A percentile compares a stretch with the other conserved stretches of the same genome.
Evolutionary conservation across 30 jellyfish, hydroid and myxozoan genomes (phyloP).

Genomic region (Hydractinia symbiolongicarpus): DNA sequence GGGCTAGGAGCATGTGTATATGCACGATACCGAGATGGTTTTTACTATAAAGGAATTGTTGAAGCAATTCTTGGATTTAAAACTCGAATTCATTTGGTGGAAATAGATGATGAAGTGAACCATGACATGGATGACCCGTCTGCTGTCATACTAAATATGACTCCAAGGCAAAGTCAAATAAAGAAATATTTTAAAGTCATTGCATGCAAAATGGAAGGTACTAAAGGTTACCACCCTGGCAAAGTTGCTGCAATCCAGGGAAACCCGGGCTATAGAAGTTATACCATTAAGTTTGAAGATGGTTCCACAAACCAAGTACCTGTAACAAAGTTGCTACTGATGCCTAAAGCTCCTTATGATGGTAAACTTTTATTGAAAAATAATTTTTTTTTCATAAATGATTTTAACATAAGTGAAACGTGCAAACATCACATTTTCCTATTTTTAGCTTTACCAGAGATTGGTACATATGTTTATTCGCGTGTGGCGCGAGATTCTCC

Average conservation of each 20-base stretch:
- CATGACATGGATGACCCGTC: slow-evolving; percentile 88
- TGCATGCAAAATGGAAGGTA: slow-evolving; percentile 18
- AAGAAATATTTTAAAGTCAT: slow-evolving; percentile 36
- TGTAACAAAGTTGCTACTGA: slow-evolving; percentile 56
- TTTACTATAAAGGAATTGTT: slow-evolving; percentile 72
- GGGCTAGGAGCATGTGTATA: slow-evolving; percentile 88
- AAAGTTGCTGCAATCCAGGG: slow-evolving; percentile 53
- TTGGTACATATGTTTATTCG: slow-evolving; percentile 72
- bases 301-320: slow-evolving; percentile 75
- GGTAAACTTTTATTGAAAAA: slow-evolving; percentile 29
- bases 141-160: slow-evolving; percentile 64
- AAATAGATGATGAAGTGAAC: slow-evolving; percentile 51
- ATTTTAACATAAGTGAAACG: background rate
- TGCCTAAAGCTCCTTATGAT: slow-evolving; percentile 84
- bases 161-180: slow-evolving; percentile 61
- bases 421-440: background rate
- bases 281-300: slow-evolving; percentile 77
- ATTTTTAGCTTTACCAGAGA: slow-evolving; percentile 63
- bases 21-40: slow-evolving; percentile 83
- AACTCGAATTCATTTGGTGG: slow-evolving; percentile 51
- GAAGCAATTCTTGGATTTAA: slow-evolving; percentile 49
- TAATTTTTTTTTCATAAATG: background rate
- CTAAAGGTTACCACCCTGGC: slow-evolving; percentile 82
- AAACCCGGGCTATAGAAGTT: slow-evolving; percentile 38
- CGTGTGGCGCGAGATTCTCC: slow-evolving; percentile 46